These are phyloP conservation scores for Erebia palarica DNA, from an alignment of 2,888 invertebrate species.

Conservation along the genomic window DNA sequence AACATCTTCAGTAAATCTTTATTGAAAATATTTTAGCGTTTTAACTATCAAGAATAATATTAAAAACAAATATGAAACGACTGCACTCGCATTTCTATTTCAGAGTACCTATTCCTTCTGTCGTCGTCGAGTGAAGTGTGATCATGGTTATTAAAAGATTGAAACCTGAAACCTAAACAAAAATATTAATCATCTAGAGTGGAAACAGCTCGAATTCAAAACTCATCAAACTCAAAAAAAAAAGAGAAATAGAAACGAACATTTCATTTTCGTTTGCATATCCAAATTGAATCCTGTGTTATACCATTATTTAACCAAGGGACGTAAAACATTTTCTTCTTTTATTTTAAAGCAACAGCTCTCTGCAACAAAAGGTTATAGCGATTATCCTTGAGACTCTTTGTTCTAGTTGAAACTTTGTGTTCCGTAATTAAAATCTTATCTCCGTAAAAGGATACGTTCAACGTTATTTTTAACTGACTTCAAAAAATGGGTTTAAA, in stretches of 20 bases:
- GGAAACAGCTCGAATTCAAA: conserved; percentile 5
- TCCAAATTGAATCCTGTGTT: conserved; percentile 32
- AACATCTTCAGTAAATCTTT: too few relatives aligned
- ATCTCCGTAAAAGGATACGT: conserved; percentile 6
- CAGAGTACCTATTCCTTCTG: too few relatives aligned
- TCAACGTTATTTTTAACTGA: background rate
- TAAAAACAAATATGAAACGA: too few relatives aligned
- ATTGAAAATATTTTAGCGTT: too few relatives aligned
- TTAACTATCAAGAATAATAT: too few relatives aligned
- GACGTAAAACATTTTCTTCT: conserved; percentile 8
- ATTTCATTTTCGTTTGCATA: conserved; percentile 32
- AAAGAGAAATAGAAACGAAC: conserved; percentile 17
- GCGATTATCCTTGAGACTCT: conserved; percentile 20
- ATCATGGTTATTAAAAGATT: background rate
- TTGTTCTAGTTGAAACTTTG: conserved; percentile 15
- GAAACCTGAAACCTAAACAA: background rate
- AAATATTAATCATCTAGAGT: conserved; percentile 9
- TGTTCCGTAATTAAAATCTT: conserved; percentile 19
- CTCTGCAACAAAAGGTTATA: conserved; percentile 14
- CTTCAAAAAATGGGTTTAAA: too few relatives aligned
- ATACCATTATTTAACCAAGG: conserved; percentile 31
- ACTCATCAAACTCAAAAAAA: conserved; percentile 24
- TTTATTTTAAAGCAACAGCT: conserved; percentile 19
- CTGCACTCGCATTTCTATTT: too few relatives aligned
- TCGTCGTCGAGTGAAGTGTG: background rate